Percentiles rank a stretch among this genome's conserved stretches.
Evolutionary conservation across 2,888 invertebrate species (phyloP).

Genomic region (Lacanobia oleracea): DNA sequence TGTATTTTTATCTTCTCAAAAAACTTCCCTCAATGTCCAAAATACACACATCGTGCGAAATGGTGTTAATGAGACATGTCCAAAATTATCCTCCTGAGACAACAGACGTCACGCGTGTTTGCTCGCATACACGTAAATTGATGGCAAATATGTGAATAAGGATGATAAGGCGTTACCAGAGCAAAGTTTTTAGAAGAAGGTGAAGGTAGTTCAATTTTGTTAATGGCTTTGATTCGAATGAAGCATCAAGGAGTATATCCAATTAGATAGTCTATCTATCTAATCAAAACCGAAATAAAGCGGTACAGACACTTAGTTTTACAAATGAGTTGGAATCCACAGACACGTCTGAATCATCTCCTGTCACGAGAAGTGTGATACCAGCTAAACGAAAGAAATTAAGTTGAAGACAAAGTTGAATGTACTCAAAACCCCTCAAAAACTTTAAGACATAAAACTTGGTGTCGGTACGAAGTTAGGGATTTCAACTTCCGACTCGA

Average conservation of each 20-base stretch:
- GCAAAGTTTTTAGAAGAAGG: background rate
- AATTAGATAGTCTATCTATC: background rate
- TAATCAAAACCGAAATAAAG: background rate
- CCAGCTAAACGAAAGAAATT: constrained; percentile 14
- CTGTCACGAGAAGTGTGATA: constrained; percentile 6
- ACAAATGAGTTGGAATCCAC: background rate
- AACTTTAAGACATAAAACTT: constrained; percentile 19
- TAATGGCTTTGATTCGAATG: background rate
- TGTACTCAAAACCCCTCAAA: constrained; percentile 38
- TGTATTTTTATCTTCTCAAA: constrained; percentile 24
- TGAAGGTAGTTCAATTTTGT: background rate
- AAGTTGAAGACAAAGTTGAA: constrained; percentile 26
- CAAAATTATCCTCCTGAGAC: constrained; percentile 64
- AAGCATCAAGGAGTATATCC: background rate
- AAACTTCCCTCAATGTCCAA: constrained; percentile 48
- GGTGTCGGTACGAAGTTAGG: background rate
- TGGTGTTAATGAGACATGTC: constrained; percentile 66
- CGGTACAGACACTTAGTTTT: background rate
- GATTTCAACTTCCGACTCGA: constrained; percentile 5
- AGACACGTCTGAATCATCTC: background rate
- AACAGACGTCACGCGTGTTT: constrained; percentile 68
- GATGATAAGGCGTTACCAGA: constrained; percentile 56
- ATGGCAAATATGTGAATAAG: constrained; percentile 56
- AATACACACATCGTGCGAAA: constrained; percentile 58
- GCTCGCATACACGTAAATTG: constrained; percentile 65